A percentile compares a stretch with the other conserved stretches of the same genome.
Conservation (phyloP, 92 coral and sea anemone genomes). For the Epizoanthus rinbou region DNA sequence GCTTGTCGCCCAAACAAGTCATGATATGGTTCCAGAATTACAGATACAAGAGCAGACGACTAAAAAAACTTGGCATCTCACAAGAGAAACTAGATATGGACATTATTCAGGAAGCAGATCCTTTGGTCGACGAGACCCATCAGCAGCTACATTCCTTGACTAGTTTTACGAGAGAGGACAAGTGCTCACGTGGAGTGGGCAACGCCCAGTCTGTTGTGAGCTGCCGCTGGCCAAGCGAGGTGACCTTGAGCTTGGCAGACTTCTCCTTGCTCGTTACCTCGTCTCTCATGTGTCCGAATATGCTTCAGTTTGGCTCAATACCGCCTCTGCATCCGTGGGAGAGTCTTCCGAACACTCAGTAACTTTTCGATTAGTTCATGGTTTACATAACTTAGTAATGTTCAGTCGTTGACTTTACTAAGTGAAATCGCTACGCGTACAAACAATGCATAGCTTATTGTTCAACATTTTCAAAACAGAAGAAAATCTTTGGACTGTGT, state of each 20-base stretch:
- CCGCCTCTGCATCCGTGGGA: constrained; percentile 1
- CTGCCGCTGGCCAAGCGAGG: constrained; percentile 13
- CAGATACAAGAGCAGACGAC: constrained; percentile 40
- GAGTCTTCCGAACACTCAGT: constrained; percentile 15
- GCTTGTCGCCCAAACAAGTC: constrained; percentile 32
- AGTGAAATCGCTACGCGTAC: no score
- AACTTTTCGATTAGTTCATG: background rate
- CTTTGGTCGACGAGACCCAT: background rate
- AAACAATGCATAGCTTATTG: no score
- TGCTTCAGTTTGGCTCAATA: constrained; percentile 11
- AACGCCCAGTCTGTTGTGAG: background rate
- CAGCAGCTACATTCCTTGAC: background rate
- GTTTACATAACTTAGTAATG: no score
- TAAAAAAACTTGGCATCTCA: constrained; percentile 33
- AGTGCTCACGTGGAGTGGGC: background rate
- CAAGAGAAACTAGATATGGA: constrained; percentile 22
- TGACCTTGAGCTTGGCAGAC: constrained; percentile 34
- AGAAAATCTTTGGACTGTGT: no score
- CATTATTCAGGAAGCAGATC: background rate
- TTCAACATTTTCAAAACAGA: no score
- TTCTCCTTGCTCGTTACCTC: constrained; percentile 26
- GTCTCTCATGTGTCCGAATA: constrained; percentile 25
- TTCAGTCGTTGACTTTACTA: no score
- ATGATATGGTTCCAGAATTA: constrained; percentile 49
- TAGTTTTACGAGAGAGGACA: background rate